Base-by-base conservation (phyloP, 1,140 invertebrate genomes). In the Saxidomus purpurata region DNA sequence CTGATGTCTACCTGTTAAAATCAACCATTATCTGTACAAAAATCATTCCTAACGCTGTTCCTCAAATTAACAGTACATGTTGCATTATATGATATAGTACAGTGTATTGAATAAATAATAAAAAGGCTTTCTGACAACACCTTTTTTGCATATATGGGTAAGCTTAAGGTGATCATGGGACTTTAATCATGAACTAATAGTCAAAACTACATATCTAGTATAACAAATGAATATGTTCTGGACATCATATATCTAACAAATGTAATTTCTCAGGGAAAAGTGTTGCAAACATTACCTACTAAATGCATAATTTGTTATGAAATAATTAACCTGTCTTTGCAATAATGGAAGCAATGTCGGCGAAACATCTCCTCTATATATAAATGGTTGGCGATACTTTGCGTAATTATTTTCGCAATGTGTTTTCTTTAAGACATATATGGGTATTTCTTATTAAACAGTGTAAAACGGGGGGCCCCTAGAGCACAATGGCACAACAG, bases 271-370 rank as follows among this genome's bases (percentile, higher is more conserved):
- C 36, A 38, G 22, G 2, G 67, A 38, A 43, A 34, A 74, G 69
- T 79, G 22, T 31, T 36, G 76, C 43, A 8, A 79, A 79, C 52
- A 79, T 55, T 79, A 79, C 25, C 43, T 52, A 6, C 6, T 82
- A 40, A 82, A 82, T 63, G 80, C 80, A 61, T 82, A 63, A 82
- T 82, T 82, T 82, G 80, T 82, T 63, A 61, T 38, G n/a, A 2
- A 43, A 82, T 82, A 82, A 82, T 82, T 82, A 82, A 82, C 36
- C 80, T 82, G 80, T 82, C 80, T 49, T 22, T 9, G 59, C 1
- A 25, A 55, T 55, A 80, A 80, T 59, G 40, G 52, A 52, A 55
- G 52, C 4, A 22, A 74, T 25, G 34, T 74, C 4, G 15, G n/a
- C 52, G 9, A 55, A 47, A 59, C 47, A 8, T 43, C 43, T 43